Conservation (phyloP, 1,140 invertebrate species). For the Drosophila sp. region DNA sequence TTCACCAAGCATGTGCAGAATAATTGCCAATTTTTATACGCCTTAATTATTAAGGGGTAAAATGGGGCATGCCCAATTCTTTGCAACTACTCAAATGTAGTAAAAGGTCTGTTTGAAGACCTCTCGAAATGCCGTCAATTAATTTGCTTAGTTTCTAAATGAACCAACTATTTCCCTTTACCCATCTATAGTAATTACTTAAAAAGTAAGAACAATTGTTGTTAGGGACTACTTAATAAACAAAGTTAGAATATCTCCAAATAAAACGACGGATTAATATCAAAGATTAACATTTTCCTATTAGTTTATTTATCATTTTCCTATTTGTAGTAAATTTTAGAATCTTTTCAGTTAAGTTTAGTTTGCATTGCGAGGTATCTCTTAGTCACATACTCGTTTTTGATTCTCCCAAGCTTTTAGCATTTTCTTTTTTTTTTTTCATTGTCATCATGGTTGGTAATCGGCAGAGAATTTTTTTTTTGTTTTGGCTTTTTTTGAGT, state of each 20-base stretch:
- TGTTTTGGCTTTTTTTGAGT: conserved; percentile 22
- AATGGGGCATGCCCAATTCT: neutral
- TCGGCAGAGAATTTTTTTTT: conserved; percentile 33
- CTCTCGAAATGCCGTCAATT: too few species aligned
- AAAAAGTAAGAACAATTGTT: too few species aligned
- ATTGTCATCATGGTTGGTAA: conserved; percentile 58
- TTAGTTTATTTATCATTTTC: too few species aligned
- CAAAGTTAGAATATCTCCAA: too few species aligned
- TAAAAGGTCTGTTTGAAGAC: too few species aligned
- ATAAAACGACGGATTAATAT: too few species aligned
- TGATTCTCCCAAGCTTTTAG: neutral
- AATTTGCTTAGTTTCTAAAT: too few species aligned
- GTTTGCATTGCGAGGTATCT: neutral
- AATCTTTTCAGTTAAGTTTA: neutral
- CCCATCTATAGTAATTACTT: too few species aligned
- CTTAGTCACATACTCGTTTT: neutral
- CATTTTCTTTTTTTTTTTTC: conserved; percentile 32
- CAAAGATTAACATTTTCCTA: too few species aligned
- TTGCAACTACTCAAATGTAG: neutral
- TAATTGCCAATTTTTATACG: conserved; percentile 46
- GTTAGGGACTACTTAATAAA: too few species aligned
- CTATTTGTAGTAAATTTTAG: too few species aligned
- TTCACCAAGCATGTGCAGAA: conserved; percentile 41
- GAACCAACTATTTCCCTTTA: too few species aligned
- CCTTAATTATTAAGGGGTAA: neutral